Conservation (phyloP, 2,113 vertebrate genomes). For the Caretta caretta region DNA sequence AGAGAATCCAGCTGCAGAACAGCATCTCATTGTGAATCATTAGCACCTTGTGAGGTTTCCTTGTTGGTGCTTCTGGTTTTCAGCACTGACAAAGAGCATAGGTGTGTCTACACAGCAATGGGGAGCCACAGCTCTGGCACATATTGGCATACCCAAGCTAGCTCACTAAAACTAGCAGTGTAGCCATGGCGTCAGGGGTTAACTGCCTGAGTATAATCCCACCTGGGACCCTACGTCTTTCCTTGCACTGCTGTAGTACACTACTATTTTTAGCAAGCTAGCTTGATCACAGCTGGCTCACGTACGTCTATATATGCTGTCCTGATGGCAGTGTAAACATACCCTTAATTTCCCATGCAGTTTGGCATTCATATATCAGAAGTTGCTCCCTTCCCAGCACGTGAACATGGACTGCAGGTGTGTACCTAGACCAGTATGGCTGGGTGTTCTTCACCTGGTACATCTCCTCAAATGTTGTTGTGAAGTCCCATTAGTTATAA, state of each 20-base stretch:
- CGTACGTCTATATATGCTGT: too few relatives aligned
- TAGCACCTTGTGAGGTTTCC: background rate
- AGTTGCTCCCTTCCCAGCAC: background rate
- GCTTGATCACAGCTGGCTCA: too few relatives aligned
- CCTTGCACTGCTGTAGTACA: too few relatives aligned
- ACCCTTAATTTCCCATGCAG: background rate
- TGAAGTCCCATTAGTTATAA: background rate
- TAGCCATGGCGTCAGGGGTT: background rate
- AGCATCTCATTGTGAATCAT: conserved; percentile 4
- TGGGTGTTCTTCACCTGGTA: background rate
- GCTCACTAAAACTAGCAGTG: background rate
- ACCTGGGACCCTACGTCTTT: background rate
- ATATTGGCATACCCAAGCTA: background rate
- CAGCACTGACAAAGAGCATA: background rate
- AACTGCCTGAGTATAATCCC: background rate
- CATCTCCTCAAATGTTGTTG: background rate
- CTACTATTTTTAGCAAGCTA: too few relatives aligned
- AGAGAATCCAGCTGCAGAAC: background rate
- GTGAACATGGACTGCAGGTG: background rate
- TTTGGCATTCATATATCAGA: background rate
- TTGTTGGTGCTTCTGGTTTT: background rate
- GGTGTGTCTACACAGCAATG: background rate
- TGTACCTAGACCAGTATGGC: background rate
- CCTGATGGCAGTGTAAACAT: too few relatives aligned
- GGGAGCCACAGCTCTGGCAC: background rate